phyloP scores from a whole-genome alignment of 2,797 vertebrate species.

The Allobates femoralis region DNA sequence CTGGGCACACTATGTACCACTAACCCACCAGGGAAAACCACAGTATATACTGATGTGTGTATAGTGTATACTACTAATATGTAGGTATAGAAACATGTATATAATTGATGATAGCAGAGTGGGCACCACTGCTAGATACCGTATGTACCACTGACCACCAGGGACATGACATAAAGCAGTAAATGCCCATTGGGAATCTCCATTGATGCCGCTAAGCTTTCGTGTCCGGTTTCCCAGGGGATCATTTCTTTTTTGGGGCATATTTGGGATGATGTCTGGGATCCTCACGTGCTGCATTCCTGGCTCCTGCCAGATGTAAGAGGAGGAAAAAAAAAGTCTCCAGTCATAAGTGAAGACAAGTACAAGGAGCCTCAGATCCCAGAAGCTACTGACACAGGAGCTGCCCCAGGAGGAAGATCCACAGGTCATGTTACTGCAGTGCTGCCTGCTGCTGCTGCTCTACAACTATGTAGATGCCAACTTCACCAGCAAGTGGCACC shows the following conservation, averaged over 20 bases:
- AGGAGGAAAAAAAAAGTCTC: slow-evolving; percentile 22
- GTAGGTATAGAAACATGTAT: background rate
- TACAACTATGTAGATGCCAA: slow-evolving; percentile 73
- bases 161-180: background rate
- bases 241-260: background rate
- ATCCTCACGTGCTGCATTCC: slow-evolving; percentile 48
- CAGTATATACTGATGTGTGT: background rate
- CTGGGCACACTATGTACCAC: background rate
- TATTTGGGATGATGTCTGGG: slow-evolving; percentile 20
- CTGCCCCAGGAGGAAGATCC: background rate
- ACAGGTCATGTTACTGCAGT: slow-evolving; percentile 73
- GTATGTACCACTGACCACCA: background rate
- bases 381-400: slow-evolving; percentile 25
- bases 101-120: background rate
- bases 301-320: slow-evolving; percentile 60
- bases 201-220: too few relatives aligned
- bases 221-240: background rate
- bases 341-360: slow-evolving; percentile 39
- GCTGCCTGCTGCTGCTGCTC: slow-evolving; percentile 74
- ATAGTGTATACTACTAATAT: too few relatives aligned
- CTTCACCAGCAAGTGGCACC: slow-evolving; percentile 73
- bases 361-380: slow-evolving; percentile 25
- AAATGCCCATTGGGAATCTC: too few relatives aligned
- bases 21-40: background rate
- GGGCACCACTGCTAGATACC: background rate